phyloP scores from a whole-genome alignment of 2,113 vertebrate genomes.

The Crypturellus undulatus region DNA sequence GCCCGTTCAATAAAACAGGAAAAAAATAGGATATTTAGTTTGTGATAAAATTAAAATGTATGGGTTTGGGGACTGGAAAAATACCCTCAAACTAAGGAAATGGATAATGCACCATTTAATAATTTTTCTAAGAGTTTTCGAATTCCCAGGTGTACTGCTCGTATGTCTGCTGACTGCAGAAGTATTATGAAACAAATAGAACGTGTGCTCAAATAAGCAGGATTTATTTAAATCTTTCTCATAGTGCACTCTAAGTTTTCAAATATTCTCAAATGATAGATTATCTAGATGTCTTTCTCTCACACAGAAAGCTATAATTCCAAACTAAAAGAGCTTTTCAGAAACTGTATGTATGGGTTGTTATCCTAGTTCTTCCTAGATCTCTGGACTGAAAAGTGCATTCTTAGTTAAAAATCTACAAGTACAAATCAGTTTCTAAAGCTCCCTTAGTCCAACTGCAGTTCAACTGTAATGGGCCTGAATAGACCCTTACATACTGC shows the following conservation, averaged over 20 bases:
- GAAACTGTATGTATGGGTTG: background rate
- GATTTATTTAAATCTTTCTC: background rate
- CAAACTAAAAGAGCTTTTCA: background rate
- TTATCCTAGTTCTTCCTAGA: background rate
- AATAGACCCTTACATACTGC: background rate
- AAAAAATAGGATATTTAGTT: conserved; percentile 80
- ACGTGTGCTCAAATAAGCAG: background rate
- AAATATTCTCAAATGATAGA: background rate
- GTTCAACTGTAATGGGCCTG: background rate
- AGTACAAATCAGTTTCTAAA: background rate
- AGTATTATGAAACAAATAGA: background rate
- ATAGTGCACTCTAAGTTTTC: background rate
- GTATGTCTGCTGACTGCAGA: background rate
- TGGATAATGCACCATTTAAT: background rate
- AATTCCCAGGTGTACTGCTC: background rate
- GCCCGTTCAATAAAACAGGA: conserved; percentile 84
- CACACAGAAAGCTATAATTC: background rate
- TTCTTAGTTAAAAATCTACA: background rate
- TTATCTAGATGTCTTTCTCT: background rate
- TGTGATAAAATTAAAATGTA: conserved; percentile 67
- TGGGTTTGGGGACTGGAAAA: conserved; percentile 76
- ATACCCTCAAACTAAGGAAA: conserved; percentile 64
- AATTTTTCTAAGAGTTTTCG: background rate
- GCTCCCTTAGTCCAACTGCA: background rate
- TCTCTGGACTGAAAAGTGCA: background rate